Evolutionary conservation across 2,888 invertebrate species (phyloP), one percentile per base, ranked within the genome.

Genomic region (Drosophila paranaensis): DNA sequence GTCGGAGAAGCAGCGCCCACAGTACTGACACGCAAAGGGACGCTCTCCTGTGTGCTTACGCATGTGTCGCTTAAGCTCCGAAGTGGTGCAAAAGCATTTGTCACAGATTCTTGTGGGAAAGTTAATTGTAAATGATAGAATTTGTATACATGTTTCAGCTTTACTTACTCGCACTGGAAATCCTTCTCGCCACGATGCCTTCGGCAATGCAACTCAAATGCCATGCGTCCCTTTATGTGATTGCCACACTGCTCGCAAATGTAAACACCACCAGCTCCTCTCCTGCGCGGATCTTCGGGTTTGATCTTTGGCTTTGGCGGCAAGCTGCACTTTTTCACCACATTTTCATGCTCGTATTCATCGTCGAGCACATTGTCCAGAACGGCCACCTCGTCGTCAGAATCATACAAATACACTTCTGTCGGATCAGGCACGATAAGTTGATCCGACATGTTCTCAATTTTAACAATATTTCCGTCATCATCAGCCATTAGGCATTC

Each of bases 161-260:
- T 14, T 10, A 53, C 86, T 79, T 68, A 86, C 86, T 86, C 90
- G 86, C 86, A 86, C 8, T 81, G 83, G 39, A 71, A 89, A 48
- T 88, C 83, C 55, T 89, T 88, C n/a, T 86, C 90, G 6, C 86
- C 86, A 3, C 88, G 86, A 67, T 86, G 86, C 0, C 86, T 82
- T 16, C 90, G 90, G 6, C 90, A 89, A 33, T 86, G 86, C 3
- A 89, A 48, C 25, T 88, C 86, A 13, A 86, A 86, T 6, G 86
- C 88, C 86, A 88, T 88, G 30, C 88, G 83, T 8, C 83, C 90
- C 39, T 82, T 85, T 8, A 88, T 77, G 43, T 88, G 88, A 58
- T 89, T 86, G 13, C 86, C 86, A 20, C 86, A 86, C 54, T 88
- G 86, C 37, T 86, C 86, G 53, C 86, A 86, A 14, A 86, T 88